phyloP scores from a whole-genome alignment of 1,140 invertebrate genomes.

The Daktulosphaira vitifoliae region DNA sequence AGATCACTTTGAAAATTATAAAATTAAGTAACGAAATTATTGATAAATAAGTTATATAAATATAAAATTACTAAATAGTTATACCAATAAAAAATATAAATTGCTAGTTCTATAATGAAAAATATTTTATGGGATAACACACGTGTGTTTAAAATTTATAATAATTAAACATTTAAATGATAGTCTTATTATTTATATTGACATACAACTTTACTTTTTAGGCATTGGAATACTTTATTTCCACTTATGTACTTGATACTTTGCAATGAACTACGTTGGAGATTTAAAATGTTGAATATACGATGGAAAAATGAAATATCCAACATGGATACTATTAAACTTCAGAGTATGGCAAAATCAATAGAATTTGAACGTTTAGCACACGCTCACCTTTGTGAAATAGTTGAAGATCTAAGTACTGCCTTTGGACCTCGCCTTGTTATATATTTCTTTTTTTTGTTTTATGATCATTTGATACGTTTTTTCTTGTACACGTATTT shows the following conservation, averaged over 20 bases:
- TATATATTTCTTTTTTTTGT: constrained; percentile 10
- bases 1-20: too few species aligned
- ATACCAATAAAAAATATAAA: too few species aligned
- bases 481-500: constrained; percentile 21
- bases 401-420: constrained; percentile 1
- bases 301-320: constrained; percentile 1
- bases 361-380: constrained; percentile 7
- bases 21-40: too few species aligned
- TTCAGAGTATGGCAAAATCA: background rate
- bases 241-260: constrained; percentile 9
- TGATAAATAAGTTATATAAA: too few species aligned
- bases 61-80: too few species aligned
- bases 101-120: too few species aligned
- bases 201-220: too few species aligned
- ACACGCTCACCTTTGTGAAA: constrained; percentile 12
- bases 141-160: too few species aligned
- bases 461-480: constrained; percentile 1
- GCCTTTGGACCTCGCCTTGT: constrained; percentile 12
- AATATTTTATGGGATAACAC: too few species aligned
- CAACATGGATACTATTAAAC: background rate
- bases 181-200: too few species aligned
- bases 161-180: too few species aligned
- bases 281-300: background rate
- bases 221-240: constrained; percentile 12
- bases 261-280: constrained; percentile 4